phyloP scores from a whole-genome alignment of 53 echinoderm and acorn worm genomes.

The Paelopatides confundens region DNA sequence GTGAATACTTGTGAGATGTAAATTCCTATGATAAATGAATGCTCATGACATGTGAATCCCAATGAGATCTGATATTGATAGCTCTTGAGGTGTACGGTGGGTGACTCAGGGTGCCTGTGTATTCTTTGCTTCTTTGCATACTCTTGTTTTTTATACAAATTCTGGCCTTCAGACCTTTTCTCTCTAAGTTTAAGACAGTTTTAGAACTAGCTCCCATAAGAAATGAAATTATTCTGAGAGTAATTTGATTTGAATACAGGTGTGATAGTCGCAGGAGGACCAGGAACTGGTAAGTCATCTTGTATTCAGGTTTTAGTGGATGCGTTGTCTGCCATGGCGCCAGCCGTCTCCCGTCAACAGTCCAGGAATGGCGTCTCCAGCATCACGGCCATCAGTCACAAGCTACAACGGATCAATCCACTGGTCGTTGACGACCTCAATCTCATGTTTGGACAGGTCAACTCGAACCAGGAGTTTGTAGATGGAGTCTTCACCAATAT shows the following conservation, averaged over 20 bases:
- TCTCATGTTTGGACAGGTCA: slow-evolving; percentile 93
- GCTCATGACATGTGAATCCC: too few species aligned
- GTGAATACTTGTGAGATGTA: too few species aligned
- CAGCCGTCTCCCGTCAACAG: slow-evolving; percentile 90
- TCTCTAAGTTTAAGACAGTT: too few species aligned
- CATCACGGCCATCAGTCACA: slow-evolving; percentile 94
- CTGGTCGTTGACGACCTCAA: slow-evolving; percentile 95
- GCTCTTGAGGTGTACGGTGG: too few species aligned
- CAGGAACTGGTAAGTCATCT: slow-evolving; percentile 94
- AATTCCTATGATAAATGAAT: too few species aligned
- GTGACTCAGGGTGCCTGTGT: too few species aligned
- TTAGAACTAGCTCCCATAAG: too few species aligned
- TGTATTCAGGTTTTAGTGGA: slow-evolving; percentile 93
- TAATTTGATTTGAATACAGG: slow-evolving; percentile 14
- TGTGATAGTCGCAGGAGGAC: slow-evolving; percentile 90
- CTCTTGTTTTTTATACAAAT: too few species aligned
- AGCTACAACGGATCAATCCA: slow-evolving; percentile 94
- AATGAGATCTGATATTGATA: too few species aligned
- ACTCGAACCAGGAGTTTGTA: slow-evolving; percentile 92
- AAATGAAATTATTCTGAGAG: too few species aligned
- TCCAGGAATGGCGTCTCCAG: slow-evolving; percentile 80
- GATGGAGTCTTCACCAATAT: slow-evolving; percentile 93
- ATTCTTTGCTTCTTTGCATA: too few species aligned
- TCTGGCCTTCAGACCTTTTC: too few species aligned
- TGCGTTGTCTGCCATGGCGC: slow-evolving; percentile 85